Conservation (phyloP, 2,888 invertebrate species). For the Harpalus rufipes region DNA sequence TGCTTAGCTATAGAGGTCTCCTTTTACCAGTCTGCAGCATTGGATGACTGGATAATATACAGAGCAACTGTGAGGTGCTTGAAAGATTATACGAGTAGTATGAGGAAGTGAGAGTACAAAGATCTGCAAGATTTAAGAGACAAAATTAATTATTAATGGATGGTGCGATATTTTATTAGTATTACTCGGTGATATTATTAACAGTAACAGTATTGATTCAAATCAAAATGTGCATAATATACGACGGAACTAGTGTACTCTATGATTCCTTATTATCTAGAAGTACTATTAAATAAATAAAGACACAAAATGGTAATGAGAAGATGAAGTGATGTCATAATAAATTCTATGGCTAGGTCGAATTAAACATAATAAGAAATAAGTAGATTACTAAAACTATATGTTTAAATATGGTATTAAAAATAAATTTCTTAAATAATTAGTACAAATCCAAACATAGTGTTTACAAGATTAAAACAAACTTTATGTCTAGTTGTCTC, state of each 20-base stretch:
- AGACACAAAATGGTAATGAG: too few relatives aligned
- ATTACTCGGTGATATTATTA: neutral
- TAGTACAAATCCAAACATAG: neutral
- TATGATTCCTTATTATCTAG: too few relatives aligned
- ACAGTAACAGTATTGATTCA: neutral
- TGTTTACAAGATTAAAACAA: neutral
- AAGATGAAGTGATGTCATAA: too few relatives aligned
- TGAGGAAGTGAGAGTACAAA: neutral
- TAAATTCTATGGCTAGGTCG: too few relatives aligned
- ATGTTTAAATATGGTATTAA: too few relatives aligned
- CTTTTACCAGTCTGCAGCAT: neutral
- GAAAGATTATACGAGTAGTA: neutral
- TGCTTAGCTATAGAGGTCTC: neutral
- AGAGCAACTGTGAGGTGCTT: neutral
- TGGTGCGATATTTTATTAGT: neutral
- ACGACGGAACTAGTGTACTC: too few relatives aligned
- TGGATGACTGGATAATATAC: neutral
- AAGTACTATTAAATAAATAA: too few relatives aligned
- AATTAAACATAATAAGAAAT: too few relatives aligned
- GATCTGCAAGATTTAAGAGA: neutral
- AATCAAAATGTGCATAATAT: neutral
- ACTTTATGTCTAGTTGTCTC: neutral
- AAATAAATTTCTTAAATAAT: neutral
- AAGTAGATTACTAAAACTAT: too few relatives aligned
- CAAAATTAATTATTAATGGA: constrained; percentile 4